These are phyloP conservation scores for Pachycephus smyrnensis DNA, from an alignment of 2,888 invertebrate genomes.

Conservation along the genomic window DNA sequence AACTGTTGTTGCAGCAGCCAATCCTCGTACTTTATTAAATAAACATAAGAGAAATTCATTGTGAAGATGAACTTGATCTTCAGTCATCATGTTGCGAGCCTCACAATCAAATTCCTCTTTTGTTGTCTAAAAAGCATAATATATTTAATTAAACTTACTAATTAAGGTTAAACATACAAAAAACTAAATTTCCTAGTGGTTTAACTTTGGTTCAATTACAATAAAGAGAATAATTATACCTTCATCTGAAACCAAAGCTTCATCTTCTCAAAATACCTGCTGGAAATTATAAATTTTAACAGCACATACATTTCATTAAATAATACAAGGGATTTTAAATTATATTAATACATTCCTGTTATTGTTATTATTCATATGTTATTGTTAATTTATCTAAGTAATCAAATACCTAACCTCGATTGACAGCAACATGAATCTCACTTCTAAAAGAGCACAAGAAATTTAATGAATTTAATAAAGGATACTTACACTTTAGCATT, in stretches of 20 bases:
- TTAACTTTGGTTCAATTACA: background rate
- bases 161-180: constrained; percentile 8
- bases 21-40: constrained; percentile 77
- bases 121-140: constrained; percentile 74
- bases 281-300: background rate
- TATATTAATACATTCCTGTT: background rate
- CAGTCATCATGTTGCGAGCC: constrained; percentile 78
- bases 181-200: constrained; percentile 13
- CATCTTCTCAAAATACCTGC: constrained; percentile 77
- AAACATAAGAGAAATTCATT: constrained; percentile 87
- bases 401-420: background rate
- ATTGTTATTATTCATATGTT: background rate
- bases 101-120: constrained; percentile 88
- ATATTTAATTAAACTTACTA: constrained; percentile 13
- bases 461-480: constrained; percentile 11
- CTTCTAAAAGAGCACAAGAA: background rate
- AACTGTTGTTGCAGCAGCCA: constrained; percentile 65
- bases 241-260: constrained; percentile 78
- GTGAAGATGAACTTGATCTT: constrained; percentile 83
- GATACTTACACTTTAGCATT: constrained; percentile 71
- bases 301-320: background rate
- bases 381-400: background rate
- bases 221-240: constrained; percentile 44
- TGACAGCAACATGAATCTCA: background rate
- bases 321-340: background rate